phyloP scores from a whole-genome alignment of 2,113 vertebrate genomes.

The Eretmodus cyanostictus region DNA sequence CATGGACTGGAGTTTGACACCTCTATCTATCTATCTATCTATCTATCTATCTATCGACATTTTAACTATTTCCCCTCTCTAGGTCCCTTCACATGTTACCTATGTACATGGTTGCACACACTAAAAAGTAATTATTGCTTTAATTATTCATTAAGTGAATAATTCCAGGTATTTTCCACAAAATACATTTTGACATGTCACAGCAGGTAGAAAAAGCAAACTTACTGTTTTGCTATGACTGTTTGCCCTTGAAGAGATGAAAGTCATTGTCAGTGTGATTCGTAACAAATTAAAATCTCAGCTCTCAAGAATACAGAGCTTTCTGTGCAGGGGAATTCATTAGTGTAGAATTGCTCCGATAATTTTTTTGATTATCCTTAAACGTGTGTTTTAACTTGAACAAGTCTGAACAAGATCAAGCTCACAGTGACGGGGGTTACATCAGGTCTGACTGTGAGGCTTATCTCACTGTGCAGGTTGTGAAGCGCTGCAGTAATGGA shows the following conservation, averaged over 20 bases:
- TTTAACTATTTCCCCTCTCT: background rate
- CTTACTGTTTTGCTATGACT: background rate
- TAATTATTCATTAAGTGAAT: background rate
- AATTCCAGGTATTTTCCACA: background rate
- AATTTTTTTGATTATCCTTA: background rate
- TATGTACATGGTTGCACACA: background rate
- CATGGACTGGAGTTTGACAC: background rate
- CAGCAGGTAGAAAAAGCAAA: background rate
- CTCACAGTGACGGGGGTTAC: background rate
- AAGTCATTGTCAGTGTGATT: background rate
- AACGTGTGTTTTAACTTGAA: background rate
- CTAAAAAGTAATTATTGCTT: background rate
- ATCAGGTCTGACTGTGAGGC: slow-evolving; percentile 21
- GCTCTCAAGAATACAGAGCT: background rate
- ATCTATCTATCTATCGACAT: rapidly evolving
- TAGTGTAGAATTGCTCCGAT: background rate
- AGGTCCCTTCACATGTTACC: background rate
- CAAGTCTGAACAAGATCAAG: background rate
- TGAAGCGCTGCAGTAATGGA: slow-evolving; percentile 22
- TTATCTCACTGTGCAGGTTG: slow-evolving; percentile 73
- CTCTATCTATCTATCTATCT: background rate
- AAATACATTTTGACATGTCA: background rate
- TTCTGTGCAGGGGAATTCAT: background rate
- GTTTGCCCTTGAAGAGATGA: background rate
- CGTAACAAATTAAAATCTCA: background rate